Conservation (phyloP, 1,140 invertebrate species). For the Pantala flavescens region DNA sequence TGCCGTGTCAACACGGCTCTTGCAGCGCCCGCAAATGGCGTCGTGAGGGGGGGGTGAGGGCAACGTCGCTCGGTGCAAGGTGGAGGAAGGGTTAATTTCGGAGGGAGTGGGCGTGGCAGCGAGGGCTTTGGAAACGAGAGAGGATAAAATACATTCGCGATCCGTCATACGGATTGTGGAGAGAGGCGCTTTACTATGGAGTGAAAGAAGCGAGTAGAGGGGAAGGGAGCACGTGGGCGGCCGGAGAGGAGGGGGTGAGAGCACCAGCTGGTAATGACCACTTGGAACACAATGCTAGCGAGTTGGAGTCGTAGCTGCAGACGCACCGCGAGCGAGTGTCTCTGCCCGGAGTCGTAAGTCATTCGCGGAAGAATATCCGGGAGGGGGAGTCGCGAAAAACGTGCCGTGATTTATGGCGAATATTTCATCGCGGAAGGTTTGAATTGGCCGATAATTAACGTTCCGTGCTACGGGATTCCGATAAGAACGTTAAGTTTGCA, state of each 20-base stretch:
- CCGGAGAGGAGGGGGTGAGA: not conserved
- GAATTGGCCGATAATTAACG: no score
- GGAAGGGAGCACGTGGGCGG: not conserved
- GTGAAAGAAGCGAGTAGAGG: not conserved
- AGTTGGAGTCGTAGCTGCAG: not conserved
- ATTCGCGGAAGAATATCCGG: no score
- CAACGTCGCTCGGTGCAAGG: not conserved
- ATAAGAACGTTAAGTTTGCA: no score
- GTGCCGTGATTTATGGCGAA: no score
- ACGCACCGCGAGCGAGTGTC: not conserved
- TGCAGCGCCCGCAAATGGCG: not conserved
- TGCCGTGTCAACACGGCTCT: not conserved
- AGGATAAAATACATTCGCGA: conserved; percentile 6
- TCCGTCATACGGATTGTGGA: not conserved
- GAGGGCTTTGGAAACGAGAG: not conserved
- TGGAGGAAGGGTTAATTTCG: not conserved
- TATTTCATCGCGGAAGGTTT: no score
- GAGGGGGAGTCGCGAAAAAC: no score
- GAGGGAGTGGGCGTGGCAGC: not conserved
- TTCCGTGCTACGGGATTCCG: no score
- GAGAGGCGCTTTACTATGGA: not conserved
- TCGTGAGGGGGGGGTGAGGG: not conserved
- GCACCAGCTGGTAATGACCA: conserved; percentile 7
- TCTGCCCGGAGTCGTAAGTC: not conserved
- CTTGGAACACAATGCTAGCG: not conserved